Percentiles rank a stretch among this genome's conserved stretches.
These are phyloP conservation scores for Asbolus verrucosus DNA, from an alignment of 1,140 invertebrate species.

Conservation along the genomic window DNA sequence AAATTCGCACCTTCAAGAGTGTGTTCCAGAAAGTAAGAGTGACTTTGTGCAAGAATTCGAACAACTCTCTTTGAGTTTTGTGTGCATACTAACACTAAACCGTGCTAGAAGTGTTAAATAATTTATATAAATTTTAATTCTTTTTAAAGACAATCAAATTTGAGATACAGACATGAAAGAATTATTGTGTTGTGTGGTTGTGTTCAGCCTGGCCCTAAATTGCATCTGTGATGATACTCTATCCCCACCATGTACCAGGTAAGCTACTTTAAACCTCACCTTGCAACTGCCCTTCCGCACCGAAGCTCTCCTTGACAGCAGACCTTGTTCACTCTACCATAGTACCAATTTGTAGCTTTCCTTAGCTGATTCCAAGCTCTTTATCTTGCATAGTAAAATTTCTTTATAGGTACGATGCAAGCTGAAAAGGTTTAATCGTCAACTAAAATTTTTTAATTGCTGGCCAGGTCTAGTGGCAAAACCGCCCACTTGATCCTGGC, in stretches of 20 bases:
- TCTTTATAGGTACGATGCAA: conserved; percentile 40
- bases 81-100: not conserved
- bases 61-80: too few relatives aligned
- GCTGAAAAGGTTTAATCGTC: not conserved
- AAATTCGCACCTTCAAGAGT: conserved; percentile 18
- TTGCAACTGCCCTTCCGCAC: conserved; percentile 36
- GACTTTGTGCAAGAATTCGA: conserved; percentile 18
- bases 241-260: conserved; percentile 56
- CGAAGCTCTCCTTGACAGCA: conserved; percentile 34
- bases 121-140: not conserved
- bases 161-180: conserved; percentile 38
- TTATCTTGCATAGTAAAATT: conserved; percentile 43
- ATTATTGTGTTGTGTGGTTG: conserved; percentile 47
- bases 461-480: conserved; percentile 6
- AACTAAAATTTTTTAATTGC: not conserved
- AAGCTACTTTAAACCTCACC: conserved; percentile 47
- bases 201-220: conserved; percentile 50
- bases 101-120: not conserved
- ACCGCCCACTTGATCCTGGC: not conserved
- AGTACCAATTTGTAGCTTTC: conserved; percentile 20
- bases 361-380: not conserved
- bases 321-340: conserved; percentile 21
- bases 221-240: conserved; percentile 49
- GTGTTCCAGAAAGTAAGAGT: conserved; percentile 43
- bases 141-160: conserved; percentile 26